These are phyloP conservation scores for Clytia hemisphaerica DNA, from an alignment of 30 jellyfish, hydroid and myxozoan species.

Conservation along the genomic window DNA sequence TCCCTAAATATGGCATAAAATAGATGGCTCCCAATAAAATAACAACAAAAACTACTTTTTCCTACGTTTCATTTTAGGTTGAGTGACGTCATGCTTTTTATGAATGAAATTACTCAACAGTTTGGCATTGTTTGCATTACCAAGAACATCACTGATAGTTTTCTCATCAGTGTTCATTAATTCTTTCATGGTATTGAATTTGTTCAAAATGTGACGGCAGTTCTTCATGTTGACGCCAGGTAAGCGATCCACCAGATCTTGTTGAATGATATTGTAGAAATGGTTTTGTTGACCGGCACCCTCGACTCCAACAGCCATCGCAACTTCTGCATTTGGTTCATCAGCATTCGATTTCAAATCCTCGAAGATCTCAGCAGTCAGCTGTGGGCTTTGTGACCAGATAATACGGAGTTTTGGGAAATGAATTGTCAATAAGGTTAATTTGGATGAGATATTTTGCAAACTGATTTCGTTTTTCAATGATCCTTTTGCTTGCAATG, in stretches of 20 bases:
- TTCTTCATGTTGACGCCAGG: slow-evolving; percentile 81
- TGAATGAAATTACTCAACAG: slow-evolving; percentile 47
- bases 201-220: slow-evolving; percentile 50
- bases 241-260: slow-evolving; percentile 68
- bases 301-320: slow-evolving; percentile 69
- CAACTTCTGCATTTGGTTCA: slow-evolving; percentile 75
- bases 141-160: slow-evolving; percentile 40
- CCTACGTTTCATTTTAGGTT: not conserved
- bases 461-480: slow-evolving; percentile 74
- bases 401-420: slow-evolving; percentile 77
- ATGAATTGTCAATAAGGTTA: slow-evolving; percentile 66
- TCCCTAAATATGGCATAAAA: no score
- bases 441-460: slow-evolving; percentile 71
- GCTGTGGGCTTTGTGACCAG: slow-evolving; percentile 94
- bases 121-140: slow-evolving; percentile 54
- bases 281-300: slow-evolving; percentile 29
- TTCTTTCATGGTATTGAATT: slow-evolving; percentile 46
- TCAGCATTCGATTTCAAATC: slow-evolving; percentile 65
- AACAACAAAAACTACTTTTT: no score
- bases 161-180: slow-evolving; percentile 36
- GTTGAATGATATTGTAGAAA: slow-evolving; percentile 52
- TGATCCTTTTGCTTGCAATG: slow-evolving; percentile 63
- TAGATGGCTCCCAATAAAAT: no score
- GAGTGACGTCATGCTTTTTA: slow-evolving; percentile 39
- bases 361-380: slow-evolving; percentile 90